Percentiles rank a stretch among this genome's conserved stretches.
These are phyloP conservation scores for Drosophila ogumai DNA, from an alignment of 1,140 invertebrate species.

Conservation along the genomic window DNA sequence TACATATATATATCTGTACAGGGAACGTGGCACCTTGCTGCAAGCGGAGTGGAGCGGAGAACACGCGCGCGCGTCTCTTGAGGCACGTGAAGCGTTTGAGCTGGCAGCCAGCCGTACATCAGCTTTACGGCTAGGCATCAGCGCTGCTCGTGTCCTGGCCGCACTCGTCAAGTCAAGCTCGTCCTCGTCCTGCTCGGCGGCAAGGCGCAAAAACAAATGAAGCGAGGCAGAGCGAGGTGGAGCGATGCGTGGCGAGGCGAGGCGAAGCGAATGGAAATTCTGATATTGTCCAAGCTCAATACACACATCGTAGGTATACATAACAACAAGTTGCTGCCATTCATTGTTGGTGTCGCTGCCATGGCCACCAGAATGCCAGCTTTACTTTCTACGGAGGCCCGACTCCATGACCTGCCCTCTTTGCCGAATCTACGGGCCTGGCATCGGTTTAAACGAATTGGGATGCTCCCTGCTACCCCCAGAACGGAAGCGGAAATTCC, in stretches of 20 bases:
- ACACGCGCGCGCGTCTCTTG: constrained; percentile 70
- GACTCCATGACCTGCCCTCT: constrained; percentile 46
- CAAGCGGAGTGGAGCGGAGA: constrained; percentile 36
- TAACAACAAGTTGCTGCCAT: constrained; percentile 58
- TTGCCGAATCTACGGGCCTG: constrained; percentile 29
- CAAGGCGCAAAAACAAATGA: constrained; percentile 54
- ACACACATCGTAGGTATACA: constrained; percentile 43
- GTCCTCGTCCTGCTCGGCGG: constrained; percentile 50
- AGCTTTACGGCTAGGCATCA: constrained; percentile 70
- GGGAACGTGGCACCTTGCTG: constrained; percentile 15
- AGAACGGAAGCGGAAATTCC: constrained; percentile 28
- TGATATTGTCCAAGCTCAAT: constrained; percentile 43
- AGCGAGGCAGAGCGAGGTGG: constrained; percentile 45
- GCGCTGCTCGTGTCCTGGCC: constrained; percentile 44
- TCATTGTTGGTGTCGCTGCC: constrained; percentile 42
- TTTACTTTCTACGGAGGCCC: constrained; percentile 42
- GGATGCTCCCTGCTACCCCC: not conserved
- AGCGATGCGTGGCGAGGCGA: constrained; percentile 19
- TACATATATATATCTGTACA: constrained; percentile 15
- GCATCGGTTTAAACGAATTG: constrained; percentile 24
- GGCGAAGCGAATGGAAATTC: constrained; percentile 41
- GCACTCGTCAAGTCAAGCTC: constrained; percentile 52
- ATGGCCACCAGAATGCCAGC: constrained; percentile 38
- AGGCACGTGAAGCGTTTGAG: constrained; percentile 78
- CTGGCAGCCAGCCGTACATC: constrained; percentile 64